phyloP scores from a whole-genome alignment of 2,113 vertebrate species.

The Mus pahari region DNA sequence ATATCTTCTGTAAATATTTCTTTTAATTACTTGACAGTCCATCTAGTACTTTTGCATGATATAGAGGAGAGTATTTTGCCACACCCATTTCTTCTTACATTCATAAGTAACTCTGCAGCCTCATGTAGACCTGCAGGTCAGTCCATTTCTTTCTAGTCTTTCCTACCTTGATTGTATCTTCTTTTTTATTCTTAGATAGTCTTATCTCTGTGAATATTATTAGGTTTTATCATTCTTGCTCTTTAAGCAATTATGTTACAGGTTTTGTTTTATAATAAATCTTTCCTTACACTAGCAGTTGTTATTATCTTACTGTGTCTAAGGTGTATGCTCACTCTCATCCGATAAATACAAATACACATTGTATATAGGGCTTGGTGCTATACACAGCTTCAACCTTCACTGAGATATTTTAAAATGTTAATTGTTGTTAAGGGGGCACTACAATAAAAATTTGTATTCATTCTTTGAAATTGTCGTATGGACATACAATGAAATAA shows the following conservation, averaged over 20 bases:
- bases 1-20: background rate
- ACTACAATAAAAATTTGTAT: background rate
- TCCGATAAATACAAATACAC: background rate
- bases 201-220: background rate
- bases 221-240: fast-evolving
- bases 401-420: background rate
- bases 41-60: background rate
- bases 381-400: background rate
- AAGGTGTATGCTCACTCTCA: background rate
- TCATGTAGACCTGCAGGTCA: no score
- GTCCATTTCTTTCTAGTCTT: background rate
- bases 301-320: background rate
- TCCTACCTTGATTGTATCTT: background rate
- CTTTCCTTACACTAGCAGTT: background rate
- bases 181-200: background rate
- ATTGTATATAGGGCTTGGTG: no score
- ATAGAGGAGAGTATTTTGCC: background rate
- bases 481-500: background rate
- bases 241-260: background rate
- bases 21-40: background rate
- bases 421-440: no score
- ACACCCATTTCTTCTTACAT: background rate
- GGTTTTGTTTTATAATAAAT: background rate
- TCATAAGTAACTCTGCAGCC: background rate
- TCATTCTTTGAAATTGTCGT: background rate